Percentiles rank a stretch among this genome's conserved stretches.
Conservation (phyloP, 2,797 vertebrate species). For the Emydoidea blandingii region DNA sequence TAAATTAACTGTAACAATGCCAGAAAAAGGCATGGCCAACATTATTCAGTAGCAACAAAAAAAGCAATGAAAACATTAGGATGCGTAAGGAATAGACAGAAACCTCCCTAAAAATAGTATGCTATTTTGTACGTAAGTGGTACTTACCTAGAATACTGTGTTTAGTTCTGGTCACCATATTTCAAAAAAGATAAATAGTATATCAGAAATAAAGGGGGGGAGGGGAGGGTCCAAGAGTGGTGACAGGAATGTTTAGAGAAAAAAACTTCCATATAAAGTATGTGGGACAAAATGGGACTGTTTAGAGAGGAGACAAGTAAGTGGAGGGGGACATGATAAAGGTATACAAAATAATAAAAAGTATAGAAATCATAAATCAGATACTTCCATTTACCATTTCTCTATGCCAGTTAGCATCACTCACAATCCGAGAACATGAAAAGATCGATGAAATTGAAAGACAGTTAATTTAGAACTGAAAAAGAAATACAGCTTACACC, state of each 20-base stretch:
- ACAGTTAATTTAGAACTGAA: background rate
- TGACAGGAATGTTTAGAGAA: background rate
- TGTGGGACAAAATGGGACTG: background rate
- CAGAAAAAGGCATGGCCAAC: background rate
- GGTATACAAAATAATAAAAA: background rate
- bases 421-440: background rate
- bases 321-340: background rate
- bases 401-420: too few relatives aligned
- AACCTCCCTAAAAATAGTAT: background rate
- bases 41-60: background rate
- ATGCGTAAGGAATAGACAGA: background rate
- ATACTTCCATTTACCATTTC: background rate
- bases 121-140: background rate
- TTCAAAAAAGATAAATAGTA: background rate
- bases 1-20: background rate
- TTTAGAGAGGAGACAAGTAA: background rate
- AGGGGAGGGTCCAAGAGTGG: too few relatives aligned
- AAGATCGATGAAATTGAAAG: background rate
- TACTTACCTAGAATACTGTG: background rate
- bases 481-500: background rate
- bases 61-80: background rate
- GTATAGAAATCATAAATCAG: conserved; percentile 15
- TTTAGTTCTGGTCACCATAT: background rate
- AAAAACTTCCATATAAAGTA: background rate
- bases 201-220: background rate